phyloP scores from a whole-genome alignment of 1,140 invertebrate genomes.

The Hyles euphorbiae region DNA sequence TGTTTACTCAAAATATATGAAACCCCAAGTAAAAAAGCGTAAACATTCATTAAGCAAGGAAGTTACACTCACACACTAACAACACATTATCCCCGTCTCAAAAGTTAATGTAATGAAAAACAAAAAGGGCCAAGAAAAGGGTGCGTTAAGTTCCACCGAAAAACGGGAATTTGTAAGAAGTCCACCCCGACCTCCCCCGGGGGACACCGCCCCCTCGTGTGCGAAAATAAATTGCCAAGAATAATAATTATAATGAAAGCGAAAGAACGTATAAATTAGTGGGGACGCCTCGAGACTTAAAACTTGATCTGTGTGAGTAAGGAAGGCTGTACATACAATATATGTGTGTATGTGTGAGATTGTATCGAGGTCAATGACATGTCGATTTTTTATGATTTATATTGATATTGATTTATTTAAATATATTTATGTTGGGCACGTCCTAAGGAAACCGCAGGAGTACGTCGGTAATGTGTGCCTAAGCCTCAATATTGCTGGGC shows the following conservation, averaged over 20 bases:
- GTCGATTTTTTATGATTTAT: too few species aligned
- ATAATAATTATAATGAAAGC: slow-evolving; percentile 76
- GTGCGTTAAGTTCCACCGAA: slow-evolving; percentile 72
- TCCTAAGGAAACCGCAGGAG: too few species aligned
- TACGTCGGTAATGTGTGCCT: too few species aligned
- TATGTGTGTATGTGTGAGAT: not conserved
- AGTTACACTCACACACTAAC: slow-evolving; percentile 55
- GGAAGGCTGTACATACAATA: too few species aligned
- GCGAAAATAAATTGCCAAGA: slow-evolving; percentile 75
- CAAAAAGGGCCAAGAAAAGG: slow-evolving; percentile 74
- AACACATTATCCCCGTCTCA: slow-evolving; percentile 65
- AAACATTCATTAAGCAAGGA: slow-evolving; percentile 41
- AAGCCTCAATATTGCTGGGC: too few species aligned
- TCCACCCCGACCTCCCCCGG: slow-evolving; percentile 42
- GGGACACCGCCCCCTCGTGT: slow-evolving; percentile 66
- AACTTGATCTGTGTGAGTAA: slow-evolving; percentile 29
- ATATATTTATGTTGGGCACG: too few species aligned
- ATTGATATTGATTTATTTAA: too few species aligned
- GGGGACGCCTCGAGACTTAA: slow-evolving; percentile 55
- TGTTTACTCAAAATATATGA: not conserved
- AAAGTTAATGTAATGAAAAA: slow-evolving; percentile 75
- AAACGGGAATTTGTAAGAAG: slow-evolving; percentile 74
- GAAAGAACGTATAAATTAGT: slow-evolving; percentile 75
- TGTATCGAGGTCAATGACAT: slow-evolving; percentile 2
- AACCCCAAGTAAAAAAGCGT: slow-evolving; percentile 19